Conservation (phyloP, 2,797 vertebrate species). For the Gymnodraco acuticeps region DNA sequence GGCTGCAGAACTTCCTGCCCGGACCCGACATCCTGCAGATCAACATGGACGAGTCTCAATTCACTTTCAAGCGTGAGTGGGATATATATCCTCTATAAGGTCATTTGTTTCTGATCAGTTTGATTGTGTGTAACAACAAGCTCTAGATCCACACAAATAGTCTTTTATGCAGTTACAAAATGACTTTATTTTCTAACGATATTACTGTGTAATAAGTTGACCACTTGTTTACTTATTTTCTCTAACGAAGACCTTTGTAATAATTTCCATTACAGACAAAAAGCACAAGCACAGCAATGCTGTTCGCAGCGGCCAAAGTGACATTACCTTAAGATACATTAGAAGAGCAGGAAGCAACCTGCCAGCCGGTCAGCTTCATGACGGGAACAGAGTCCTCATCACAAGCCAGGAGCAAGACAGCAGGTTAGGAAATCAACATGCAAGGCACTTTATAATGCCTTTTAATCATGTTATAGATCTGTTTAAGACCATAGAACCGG, state of each 20-base stretch:
- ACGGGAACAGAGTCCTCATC: slow-evolving; percentile 57
- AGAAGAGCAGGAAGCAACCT: slow-evolving; percentile 75
- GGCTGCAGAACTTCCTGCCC: slow-evolving; percentile 72
- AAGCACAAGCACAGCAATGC: slow-evolving; percentile 76
- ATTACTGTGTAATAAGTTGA: not conserved
- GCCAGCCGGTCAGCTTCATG: slow-evolving; percentile 69
- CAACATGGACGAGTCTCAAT: slow-evolving; percentile 77
- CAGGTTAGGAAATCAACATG: slow-evolving; percentile 68
- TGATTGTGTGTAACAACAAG: not conserved
- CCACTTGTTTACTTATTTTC: not conserved
- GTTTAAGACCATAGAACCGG: not conserved
- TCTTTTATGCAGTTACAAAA: not conserved
- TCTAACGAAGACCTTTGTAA: slow-evolving; percentile 16
- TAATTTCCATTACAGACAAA: slow-evolving; percentile 79
- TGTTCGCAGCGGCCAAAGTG: slow-evolving; percentile 73
- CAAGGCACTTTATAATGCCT: not conserved
- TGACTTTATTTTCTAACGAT: not conserved
- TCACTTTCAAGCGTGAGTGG: slow-evolving; percentile 73
- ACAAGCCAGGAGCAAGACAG: slow-evolving; percentile 70
- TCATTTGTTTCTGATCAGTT: not conserved
- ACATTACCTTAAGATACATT: slow-evolving; percentile 77
- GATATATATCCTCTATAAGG: slow-evolving; percentile 1
- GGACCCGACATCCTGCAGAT: slow-evolving; percentile 69
- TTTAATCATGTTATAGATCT: slow-evolving; percentile 18
- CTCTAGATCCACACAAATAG: not conserved